Conservation (phyloP, 2,888 invertebrate species). For the Aphodius granarius region DNA sequence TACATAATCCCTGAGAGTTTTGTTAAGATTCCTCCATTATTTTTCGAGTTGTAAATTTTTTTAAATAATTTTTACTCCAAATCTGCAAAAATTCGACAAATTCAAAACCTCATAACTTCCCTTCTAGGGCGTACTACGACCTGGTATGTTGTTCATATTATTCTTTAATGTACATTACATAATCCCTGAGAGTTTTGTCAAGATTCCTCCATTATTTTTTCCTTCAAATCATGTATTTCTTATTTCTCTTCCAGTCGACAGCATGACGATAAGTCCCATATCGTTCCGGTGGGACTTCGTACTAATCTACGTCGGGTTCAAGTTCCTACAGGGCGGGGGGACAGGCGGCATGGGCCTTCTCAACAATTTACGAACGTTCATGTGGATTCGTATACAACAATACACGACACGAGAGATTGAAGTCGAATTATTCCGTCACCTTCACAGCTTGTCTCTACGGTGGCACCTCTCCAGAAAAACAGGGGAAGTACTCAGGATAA, state of each 20-base stretch:
- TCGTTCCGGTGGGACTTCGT: conserved; percentile 89
- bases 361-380: conserved; percentile 86
- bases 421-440: conserved; percentile 82
- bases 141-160: background rate
- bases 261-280: conserved; percentile 62
- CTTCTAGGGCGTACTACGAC: too few relatives aligned
- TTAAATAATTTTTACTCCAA: too few relatives aligned
- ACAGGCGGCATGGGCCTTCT: conserved; percentile 90
- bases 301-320: conserved; percentile 80
- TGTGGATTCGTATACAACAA: conserved; percentile 96
- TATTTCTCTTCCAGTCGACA: conserved; percentile 77
- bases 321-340: conserved; percentile 95
- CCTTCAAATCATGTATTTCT: too few relatives aligned
- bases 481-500: conserved; percentile 93
- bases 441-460: conserved; percentile 86
- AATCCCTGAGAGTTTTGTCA: too few relatives aligned
- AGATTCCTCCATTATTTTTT: conserved; percentile 20
- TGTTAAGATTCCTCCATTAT: too few relatives aligned
- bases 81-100: too few relatives aligned
- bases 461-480: conserved; percentile 97
- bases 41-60: too few relatives aligned
- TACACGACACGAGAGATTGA: conserved; percentile 93
- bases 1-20: too few relatives aligned
- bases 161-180: conserved; percentile 7
- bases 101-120: too few relatives aligned